Base-by-base conservation (phyloP, 1,140 invertebrate species). In the Anastrepha ludens region DNA sequence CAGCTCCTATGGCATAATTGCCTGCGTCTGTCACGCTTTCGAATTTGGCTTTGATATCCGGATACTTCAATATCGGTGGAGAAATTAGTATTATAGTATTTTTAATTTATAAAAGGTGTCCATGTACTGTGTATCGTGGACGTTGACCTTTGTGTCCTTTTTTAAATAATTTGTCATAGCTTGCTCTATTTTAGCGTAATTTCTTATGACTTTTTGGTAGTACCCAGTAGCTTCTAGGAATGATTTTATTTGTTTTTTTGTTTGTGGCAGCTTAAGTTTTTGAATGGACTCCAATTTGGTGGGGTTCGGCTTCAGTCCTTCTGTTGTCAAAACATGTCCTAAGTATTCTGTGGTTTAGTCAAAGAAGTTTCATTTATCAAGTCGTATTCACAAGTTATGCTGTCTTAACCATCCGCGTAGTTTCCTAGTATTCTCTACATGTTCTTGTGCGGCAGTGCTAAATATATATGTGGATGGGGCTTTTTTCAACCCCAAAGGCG, bases 41-140 rank as follows among this genome's bases (percentile, higher is more conserved):
- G 64, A 88, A 86, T 70, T 44, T 41, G 58, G 86, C 67, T 0
- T 55, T 11, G 88, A 91, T 91, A 81, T 91, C 87, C 20, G 91
- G 91, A 67, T 90, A 92, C 87, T 89, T 87, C 17, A 93, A 78
- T 29, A 94, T 86, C 1, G 91, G 93, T 7, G 92, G 87, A 39
- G 89, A 89, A 8, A 89, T 91, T 9, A 93, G 17, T 17, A 87
- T n/a, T n/a, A n/a, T n/a, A n/a, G 60, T 20, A 86, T 39, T 90
- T 91, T 93, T 47, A 93, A 89, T n/a, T 39, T 88, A 85, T 89
- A n/a, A 89, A 91, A 91, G 55, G 90, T 85, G 1, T 89, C 87
- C 87, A 90, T 15, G 13, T 88, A 55, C 15, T 87, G 85, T 89
- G 89, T 90, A n/a, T 88, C 41, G 87, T 91, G 91, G 20, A 9